phyloP scores from a whole-genome alignment of 1,140 invertebrate species.

The Himalopsyche phryganea region DNA sequence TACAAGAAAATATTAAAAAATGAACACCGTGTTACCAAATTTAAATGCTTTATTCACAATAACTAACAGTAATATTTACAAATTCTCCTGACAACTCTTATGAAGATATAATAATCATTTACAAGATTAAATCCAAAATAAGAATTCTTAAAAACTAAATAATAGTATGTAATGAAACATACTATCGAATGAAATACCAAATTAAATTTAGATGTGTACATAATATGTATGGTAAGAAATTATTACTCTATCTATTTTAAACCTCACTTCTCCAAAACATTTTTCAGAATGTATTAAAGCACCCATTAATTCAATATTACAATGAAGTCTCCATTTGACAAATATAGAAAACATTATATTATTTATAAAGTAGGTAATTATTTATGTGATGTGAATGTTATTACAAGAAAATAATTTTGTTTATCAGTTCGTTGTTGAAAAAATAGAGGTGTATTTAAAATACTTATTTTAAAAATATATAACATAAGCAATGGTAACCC shows the following conservation, averaged over 20 bases:
- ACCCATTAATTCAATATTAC: neutral
- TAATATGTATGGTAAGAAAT: neutral
- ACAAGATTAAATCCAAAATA: neutral
- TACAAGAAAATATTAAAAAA: no score
- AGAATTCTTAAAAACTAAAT: neutral
- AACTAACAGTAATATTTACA: slow-evolving; percentile 3
- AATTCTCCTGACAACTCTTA: neutral
- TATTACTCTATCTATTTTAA: neutral
- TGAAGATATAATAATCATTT: neutral
- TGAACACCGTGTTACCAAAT: no score
- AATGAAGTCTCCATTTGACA: neutral
- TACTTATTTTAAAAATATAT: no score
- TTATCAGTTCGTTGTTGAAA: no score
- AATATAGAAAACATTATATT: no score
- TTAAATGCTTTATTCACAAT: slow-evolving; percentile 25
- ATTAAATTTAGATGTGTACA: slow-evolving; percentile 1
- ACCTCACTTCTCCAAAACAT: neutral
- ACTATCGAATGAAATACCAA: neutral
- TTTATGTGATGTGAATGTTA: no score
- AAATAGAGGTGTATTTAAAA: no score
- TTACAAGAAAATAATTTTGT: no score
- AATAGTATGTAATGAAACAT: neutral
- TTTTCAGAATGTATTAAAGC: neutral
- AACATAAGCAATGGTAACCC: no score
- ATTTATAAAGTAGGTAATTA: no score